Evolutionary conservation across 1,140 invertebrate species (phyloP).

Genomic region (Drosophila kikkawai): DNA sequence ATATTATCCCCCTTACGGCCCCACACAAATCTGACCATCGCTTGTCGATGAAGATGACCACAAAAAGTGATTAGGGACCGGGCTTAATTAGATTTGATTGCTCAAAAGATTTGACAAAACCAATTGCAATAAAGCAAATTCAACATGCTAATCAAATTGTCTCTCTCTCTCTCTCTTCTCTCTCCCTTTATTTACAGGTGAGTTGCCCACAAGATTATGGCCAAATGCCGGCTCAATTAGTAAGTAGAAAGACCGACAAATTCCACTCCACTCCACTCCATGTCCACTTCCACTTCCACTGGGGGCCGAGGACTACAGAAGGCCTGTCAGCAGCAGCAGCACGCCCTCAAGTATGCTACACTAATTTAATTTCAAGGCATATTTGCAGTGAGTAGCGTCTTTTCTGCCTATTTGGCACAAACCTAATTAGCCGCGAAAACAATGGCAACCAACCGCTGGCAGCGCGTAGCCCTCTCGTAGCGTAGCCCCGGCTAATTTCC

Average conservation of each 20-base stretch:
- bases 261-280: slow-evolving; percentile 35
- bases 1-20: slow-evolving; percentile 2
- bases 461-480: not conserved
- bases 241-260: slow-evolving; percentile 68
- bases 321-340: slow-evolving; percentile 30
- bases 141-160: slow-evolving; percentile 75
- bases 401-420: slow-evolving; percentile 81
- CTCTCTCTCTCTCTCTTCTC: slow-evolving; percentile 18
- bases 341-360: slow-evolving; percentile 50
- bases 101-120: slow-evolving; percentile 73
- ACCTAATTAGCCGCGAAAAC: slow-evolving; percentile 84
- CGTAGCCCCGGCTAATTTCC: slow-evolving; percentile 71
- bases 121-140: slow-evolving; percentile 52
- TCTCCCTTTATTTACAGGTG: slow-evolving; percentile 76
- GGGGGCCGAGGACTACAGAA: slow-evolving; percentile 14
- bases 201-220: slow-evolving; percentile 74
- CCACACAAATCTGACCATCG: slow-evolving; percentile 6
- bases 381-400: slow-evolving; percentile 62
- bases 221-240: slow-evolving; percentile 75
- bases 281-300: slow-evolving; percentile 22
- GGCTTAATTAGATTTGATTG: slow-evolving; percentile 81
- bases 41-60: slow-evolving; percentile 52
- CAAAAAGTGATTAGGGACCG: slow-evolving; percentile 72
- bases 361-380: slow-evolving; percentile 72
- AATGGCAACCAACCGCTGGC: slow-evolving; percentile 40